Evolutionary conservation across 2,888 invertebrate genomes (phyloP).

Genomic region (Ischnura elegans): DNA sequence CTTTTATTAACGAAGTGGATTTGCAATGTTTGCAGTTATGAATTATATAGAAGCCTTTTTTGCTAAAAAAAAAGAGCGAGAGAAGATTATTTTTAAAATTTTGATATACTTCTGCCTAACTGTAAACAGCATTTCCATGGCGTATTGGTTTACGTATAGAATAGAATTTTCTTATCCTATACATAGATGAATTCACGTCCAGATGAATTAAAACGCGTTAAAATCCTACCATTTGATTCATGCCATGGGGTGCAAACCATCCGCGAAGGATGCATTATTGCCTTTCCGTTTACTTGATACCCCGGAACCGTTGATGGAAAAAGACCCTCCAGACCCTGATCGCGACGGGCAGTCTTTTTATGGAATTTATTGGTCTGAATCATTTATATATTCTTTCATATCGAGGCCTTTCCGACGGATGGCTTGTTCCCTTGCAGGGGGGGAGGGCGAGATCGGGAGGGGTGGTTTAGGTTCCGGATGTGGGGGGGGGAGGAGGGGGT

Average conservation of each 20-base stretch:
- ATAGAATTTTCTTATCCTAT: too few species aligned
- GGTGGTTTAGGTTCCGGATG: not conserved
- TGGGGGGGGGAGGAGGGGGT: not conserved
- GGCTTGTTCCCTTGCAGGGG: not conserved
- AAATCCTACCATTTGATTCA: constrained; percentile 2
- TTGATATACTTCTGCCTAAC: too few species aligned
- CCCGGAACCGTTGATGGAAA: not conserved
- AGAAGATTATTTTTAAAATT: too few species aligned
- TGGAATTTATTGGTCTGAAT: constrained; percentile 11
- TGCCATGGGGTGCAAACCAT: not conserved
- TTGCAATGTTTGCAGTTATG: too few species aligned
- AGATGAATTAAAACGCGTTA: not conserved
- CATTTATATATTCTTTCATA: not conserved
- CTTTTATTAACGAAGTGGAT: too few species aligned
- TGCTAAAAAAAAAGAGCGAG: too few species aligned
- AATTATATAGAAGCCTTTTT: too few species aligned
- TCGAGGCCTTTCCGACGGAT: not conserved
- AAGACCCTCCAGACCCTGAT: not conserved
- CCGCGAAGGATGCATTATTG: not conserved
- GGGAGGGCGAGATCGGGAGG: not conserved
- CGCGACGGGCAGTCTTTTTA: not conserved
- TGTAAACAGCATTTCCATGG: too few species aligned
- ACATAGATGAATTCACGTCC: too few species aligned
- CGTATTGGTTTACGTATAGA: too few species aligned
- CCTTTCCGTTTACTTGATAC: not conserved